phyloP scores from a whole-genome alignment of 1,140 invertebrate genomes.

The Tenebrio molitor region DNA sequence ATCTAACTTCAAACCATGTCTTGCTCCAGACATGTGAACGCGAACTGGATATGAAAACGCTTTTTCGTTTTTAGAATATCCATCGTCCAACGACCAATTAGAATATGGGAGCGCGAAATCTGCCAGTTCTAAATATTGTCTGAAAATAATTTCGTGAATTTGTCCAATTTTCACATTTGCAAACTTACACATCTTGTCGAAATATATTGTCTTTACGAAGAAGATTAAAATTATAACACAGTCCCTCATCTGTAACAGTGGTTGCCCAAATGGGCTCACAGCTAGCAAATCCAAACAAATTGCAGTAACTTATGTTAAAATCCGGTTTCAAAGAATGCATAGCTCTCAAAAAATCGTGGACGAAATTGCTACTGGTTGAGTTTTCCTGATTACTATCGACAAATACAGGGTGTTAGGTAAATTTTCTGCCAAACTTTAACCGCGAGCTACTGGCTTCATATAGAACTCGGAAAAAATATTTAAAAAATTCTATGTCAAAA shows the following conservation, averaged over 20 bases:
- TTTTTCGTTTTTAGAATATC: constrained; percentile 62
- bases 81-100: constrained; percentile 66
- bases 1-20: constrained; percentile 66
- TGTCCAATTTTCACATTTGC: constrained; percentile 51
- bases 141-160: neutral
- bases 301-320: neutral
- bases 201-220: constrained; percentile 71
- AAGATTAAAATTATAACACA: constrained; percentile 77
- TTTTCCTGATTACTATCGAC: too few relatives aligned
- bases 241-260: constrained; percentile 76
- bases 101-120: too few relatives aligned
- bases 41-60: constrained; percentile 67
- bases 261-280: constrained; percentile 69
- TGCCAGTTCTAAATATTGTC: too few relatives aligned
- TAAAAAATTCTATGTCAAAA: too few relatives aligned
- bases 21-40: constrained; percentile 65
- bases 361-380: too few relatives aligned
- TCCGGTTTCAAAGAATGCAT: constrained; percentile 9
- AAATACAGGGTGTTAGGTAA: too few relatives aligned
- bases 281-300: too few relatives aligned
- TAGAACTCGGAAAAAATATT: too few relatives aligned
- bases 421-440: too few relatives aligned
- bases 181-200: constrained; percentile 65
- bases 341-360: too few relatives aligned
- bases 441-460: too few relatives aligned